phyloP scores from a whole-genome alignment of 2,797 vertebrate genomes.

The Masticophis lateralis region DNA sequence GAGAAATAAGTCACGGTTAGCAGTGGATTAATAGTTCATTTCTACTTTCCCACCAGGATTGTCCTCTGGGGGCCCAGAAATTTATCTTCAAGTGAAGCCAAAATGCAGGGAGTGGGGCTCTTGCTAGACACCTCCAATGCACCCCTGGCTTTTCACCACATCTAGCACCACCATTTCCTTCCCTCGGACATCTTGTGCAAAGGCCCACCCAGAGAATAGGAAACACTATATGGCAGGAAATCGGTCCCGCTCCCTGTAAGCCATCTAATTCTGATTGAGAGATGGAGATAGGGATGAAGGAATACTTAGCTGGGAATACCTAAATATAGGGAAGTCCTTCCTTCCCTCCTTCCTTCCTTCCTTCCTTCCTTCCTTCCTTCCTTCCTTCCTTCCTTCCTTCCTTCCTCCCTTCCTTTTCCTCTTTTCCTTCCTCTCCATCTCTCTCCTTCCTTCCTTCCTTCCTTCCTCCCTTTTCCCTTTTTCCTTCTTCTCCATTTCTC shows the following conservation, averaged over 20 bases:
- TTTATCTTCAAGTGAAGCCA: slow-evolving; percentile 46
- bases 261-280: slow-evolving; percentile 48
- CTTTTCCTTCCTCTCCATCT: too few species aligned
- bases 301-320: not conserved
- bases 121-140: slow-evolving; percentile 34
- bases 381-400: too few species aligned
- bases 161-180: not conserved
- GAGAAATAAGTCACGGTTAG: slow-evolving; percentile 40
- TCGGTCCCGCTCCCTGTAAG: slow-evolving; percentile 38
- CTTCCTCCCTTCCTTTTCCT: too few species aligned
- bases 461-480: too few species aligned
- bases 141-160: slow-evolving; percentile 28
- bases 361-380: too few species aligned
- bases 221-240: slow-evolving; percentile 62
- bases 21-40: slow-evolving; percentile 59
- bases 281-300: slow-evolving; percentile 41
- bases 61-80: slow-evolving; percentile 50
- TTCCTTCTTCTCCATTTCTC: too few species aligned
- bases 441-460: too few species aligned
- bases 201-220: slow-evolving; percentile 41
- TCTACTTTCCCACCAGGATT: slow-evolving; percentile 38
- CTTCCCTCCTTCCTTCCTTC: not conserved
- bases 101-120: slow-evolving; percentile 42
- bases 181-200: not conserved
- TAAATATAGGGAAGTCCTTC: not conserved